Conservation (phyloP, 2,888 invertebrate species). For the Caradrina clavipalpis region DNA sequence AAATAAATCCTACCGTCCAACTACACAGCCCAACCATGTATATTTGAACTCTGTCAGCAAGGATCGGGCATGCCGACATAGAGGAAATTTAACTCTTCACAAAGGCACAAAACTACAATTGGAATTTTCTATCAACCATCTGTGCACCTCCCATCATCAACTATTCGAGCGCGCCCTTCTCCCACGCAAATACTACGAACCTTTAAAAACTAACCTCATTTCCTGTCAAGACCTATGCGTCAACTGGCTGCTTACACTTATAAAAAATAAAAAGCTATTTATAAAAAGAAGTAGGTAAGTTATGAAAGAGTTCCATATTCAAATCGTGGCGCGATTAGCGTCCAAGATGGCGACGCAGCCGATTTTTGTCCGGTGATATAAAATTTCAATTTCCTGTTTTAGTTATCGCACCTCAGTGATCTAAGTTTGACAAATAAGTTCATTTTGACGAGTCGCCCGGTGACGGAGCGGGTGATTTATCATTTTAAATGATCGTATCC, state of each 20-base stretch:
- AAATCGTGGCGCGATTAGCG: conserved; percentile 86
- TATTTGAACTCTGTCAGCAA: background rate
- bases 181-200: conserved; percentile 56
- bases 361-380: conserved; percentile 89
- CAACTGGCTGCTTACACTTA: conserved; percentile 71
- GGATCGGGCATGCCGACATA: background rate
- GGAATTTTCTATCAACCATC: conserved; percentile 45
- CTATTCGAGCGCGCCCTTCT: conserved; percentile 35
- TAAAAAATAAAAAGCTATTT: conserved; percentile 76
- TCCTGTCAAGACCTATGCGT: conserved; percentile 80
- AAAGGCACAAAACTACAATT: conserved; percentile 19
- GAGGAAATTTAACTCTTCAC: conserved; percentile 9
- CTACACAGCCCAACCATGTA: background rate
- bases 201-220: conserved; percentile 68
- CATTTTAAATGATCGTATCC: conserved; percentile 80
- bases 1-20: too few species aligned
- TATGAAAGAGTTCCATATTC: conserved; percentile 86
- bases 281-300: conserved; percentile 59
- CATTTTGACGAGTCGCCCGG: conserved; percentile 87
- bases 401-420: conserved; percentile 85
- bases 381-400: conserved; percentile 90
- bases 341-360: conserved; percentile 83
- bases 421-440: conserved; percentile 90
- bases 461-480: conserved; percentile 83
- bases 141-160: conserved; percentile 34